Base-by-base conservation (phyloP, 2,888 invertebrate genomes). In the Yponomeuta plumbellus region DNA sequence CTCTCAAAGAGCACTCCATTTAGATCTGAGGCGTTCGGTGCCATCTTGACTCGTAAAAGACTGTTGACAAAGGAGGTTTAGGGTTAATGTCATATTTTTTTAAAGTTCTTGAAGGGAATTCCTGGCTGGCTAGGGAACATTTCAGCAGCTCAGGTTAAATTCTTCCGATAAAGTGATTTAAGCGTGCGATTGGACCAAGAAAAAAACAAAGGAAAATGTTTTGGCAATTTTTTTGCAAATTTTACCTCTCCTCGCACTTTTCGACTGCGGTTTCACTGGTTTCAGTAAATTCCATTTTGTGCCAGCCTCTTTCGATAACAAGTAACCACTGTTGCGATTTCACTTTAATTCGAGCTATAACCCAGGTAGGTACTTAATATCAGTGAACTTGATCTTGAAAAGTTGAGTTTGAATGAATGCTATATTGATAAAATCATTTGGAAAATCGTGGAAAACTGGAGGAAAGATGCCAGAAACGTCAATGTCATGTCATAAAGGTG, bases 1-100 rank as follows among this genome's bases (percentile, higher is more conserved):
- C 78, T 83, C 74, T 92, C 92, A 69, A 91, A 92, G 34, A 92
- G 77, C 6, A 92, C 88, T 17, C 92, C 92, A 67, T 89, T 92
- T 21, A 76, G 82, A 61, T 88, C 89, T 40, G 83, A 75, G 11
- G 80, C 79, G 68, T 91, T 90, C 23, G 92, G 92, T 69, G 92
- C 85, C 92, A 92, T 92, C 40, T 68, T 62, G 67, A 67, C 44
- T 75, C 72, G 13, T 66, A 71, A 65, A 58, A 71, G 66, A 68
- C 79, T 80, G 69, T 1, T 63, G 75, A 72, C 58, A 73, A 70
- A 64, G 68, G 61, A 39, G 34, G 20, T 67, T 22, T 61, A 20
- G 61, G 57, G 59, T n/a, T 52, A 58, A 65, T 58, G 22, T 34
- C 58, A 26, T 17, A 13, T 66, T 4, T 13, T 52, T 52, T 44